Conservation (phyloP, 2,888 invertebrate genomes). For the Apomyelois bistriatella region DNA sequence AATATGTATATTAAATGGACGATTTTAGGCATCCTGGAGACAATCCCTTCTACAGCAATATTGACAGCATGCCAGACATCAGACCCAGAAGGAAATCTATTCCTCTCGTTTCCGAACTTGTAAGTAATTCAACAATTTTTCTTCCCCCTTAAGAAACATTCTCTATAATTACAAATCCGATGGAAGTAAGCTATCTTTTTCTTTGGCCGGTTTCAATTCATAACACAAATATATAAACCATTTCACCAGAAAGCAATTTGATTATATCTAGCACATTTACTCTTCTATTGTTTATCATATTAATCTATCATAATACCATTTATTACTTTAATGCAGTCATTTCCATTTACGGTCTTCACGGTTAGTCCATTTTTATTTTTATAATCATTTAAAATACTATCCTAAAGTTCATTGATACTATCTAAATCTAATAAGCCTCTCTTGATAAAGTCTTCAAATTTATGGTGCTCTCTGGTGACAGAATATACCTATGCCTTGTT, state of each 20-base stretch:
- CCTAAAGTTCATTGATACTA: background rate
- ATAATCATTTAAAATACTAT: slow-evolving; percentile 10
- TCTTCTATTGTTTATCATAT: slow-evolving; percentile 9
- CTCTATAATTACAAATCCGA: slow-evolving; percentile 44
- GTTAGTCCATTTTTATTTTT: slow-evolving; percentile 11
- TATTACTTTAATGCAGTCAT: slow-evolving; percentile 9
- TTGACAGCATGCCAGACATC: slow-evolving; percentile 99
- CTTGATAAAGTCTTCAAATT: slow-evolving; percentile 15
- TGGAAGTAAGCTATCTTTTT: slow-evolving; percentile 56
- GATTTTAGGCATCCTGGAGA: slow-evolving; percentile 90
- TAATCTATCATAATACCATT: slow-evolving; percentile 9
- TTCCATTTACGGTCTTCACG: slow-evolving; percentile 11
- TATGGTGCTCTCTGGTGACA: slow-evolving; percentile 16
- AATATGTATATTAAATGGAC: background rate
- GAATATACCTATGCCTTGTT: slow-evolving; percentile 1
- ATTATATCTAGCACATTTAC: slow-evolving; percentile 1
- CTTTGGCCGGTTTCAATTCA: slow-evolving; percentile 62
- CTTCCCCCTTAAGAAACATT: slow-evolving; percentile 32
- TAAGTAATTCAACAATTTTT: slow-evolving; percentile 80
- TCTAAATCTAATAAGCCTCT: slow-evolving; percentile 1
- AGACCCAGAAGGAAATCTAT: slow-evolving; percentile 98
- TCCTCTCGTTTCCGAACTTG: slow-evolving; percentile 98
- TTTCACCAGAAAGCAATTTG: slow-evolving; percentile 17
- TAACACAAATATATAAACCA: slow-evolving; percentile 9
- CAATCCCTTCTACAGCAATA: slow-evolving; percentile 99